Conservation (phyloP, 2,888 invertebrate genomes). For the Crioceris asparagi region DNA sequence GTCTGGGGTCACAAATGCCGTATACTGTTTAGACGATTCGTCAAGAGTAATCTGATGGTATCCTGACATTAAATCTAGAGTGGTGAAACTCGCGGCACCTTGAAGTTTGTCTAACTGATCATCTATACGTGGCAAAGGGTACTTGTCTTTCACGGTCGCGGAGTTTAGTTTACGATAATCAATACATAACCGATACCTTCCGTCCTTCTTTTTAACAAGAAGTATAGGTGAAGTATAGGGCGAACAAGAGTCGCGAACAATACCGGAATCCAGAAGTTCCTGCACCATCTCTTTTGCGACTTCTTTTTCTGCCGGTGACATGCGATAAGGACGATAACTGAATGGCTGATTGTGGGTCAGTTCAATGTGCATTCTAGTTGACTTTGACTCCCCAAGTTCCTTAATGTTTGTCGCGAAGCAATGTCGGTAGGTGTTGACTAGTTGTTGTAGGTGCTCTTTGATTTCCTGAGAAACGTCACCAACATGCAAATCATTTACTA, state of each 20-base stretch:
- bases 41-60: slow-evolving; percentile 3
- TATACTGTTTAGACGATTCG: slow-evolving; percentile 6
- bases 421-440: too few species aligned
- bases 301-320: slow-evolving; percentile 15
- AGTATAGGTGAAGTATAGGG: too few species aligned
- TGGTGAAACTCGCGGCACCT: not conserved
- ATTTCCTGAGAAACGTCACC: too few species aligned
- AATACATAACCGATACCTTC: slow-evolving; percentile 17
- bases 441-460: too few species aligned
- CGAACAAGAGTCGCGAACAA: slow-evolving; percentile 17
- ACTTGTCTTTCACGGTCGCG: slow-evolving; percentile 13
- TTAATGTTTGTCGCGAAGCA: slow-evolving; percentile 13
- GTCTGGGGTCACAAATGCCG: slow-evolving; percentile 6
- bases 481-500: too few species aligned
- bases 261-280: slow-evolving; percentile 12
- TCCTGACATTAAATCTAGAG: not conserved
- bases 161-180: slow-evolving; percentile 17
- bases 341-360: slow-evolving; percentile 16
- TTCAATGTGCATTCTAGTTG: slow-evolving; percentile 12
- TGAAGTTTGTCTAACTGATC: slow-evolving; percentile 1
- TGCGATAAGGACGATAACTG: slow-evolving; percentile 18
- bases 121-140: slow-evolving; percentile 8
- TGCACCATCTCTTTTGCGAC: slow-evolving; percentile 14
- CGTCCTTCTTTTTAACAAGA: too few species aligned
- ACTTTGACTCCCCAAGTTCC: slow-evolving; percentile 17